These are phyloP conservation scores for Solea senegalensis DNA, from an alignment of 2,113 vertebrate genomes.

Conservation along the genomic window DNA sequence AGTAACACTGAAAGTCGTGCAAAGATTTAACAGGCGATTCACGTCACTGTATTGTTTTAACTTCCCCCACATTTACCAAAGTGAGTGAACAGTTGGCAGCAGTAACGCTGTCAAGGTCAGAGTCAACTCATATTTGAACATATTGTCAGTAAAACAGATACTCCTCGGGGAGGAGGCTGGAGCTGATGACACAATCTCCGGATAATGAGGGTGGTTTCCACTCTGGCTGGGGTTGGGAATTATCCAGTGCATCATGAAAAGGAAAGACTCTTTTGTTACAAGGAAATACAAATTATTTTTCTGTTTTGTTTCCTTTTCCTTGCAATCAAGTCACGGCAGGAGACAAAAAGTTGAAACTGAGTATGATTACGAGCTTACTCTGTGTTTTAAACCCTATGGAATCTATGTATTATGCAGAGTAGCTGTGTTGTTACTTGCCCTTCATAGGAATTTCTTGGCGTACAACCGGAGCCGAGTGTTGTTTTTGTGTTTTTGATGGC, in stretches of 20 bases:
- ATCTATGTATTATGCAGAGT: slow-evolving; percentile 17
- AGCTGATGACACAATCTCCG: slow-evolving; percentile 56
- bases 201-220: slow-evolving; percentile 71
- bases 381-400: slow-evolving; percentile 28
- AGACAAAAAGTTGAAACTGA: slow-evolving; percentile 8
- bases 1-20: slow-evolving; percentile 18
- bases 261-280: slow-evolving; percentile 58
- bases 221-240: slow-evolving; percentile 19
- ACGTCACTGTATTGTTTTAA: slow-evolving; percentile 62
- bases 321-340: slow-evolving; percentile 34
- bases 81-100: slow-evolving; percentile 42
- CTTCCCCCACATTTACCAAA: slow-evolving; percentile 47
- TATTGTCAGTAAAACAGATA: slow-evolving; percentile 36
- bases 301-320: slow-evolving; percentile 51
- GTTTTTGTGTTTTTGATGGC: not conserved
- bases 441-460: slow-evolving; percentile 24
- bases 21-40: slow-evolving; percentile 13
- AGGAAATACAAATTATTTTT: slow-evolving; percentile 38
- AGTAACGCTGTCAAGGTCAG: slow-evolving; percentile 39
- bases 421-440: slow-evolving; percentile 47
- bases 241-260: slow-evolving; percentile 13
- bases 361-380: not conserved
- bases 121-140: slow-evolving; percentile 41
- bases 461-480: not conserved
- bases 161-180: slow-evolving; percentile 47